phyloP scores from a whole-genome alignment of 2,888 invertebrate species.

The Emmelina monodactyla region DNA sequence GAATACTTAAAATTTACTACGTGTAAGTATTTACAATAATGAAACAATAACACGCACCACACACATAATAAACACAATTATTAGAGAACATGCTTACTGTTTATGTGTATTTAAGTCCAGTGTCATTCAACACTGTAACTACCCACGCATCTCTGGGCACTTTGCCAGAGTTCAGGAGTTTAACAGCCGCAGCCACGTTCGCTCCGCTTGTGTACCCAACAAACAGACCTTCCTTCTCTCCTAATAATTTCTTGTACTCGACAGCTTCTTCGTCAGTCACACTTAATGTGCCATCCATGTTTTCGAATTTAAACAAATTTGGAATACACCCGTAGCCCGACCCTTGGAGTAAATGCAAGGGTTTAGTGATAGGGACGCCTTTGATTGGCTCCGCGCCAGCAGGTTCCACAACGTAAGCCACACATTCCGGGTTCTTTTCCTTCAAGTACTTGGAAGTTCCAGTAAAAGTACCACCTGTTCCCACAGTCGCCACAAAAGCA shows the following conservation, averaged over 20 bases:
- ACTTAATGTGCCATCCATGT: slow-evolving; percentile 42
- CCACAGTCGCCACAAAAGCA: slow-evolving; percentile 47
- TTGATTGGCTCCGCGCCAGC: slow-evolving; percentile 46
- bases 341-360: slow-evolving; percentile 50
- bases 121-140: slow-evolving; percentile 44
- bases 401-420: slow-evolving; percentile 46
- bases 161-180: slow-evolving; percentile 39
- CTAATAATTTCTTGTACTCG: slow-evolving; percentile 38
- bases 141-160: slow-evolving; percentile 48
- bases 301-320: slow-evolving; percentile 39
- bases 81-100: neutral
- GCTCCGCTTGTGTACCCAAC: slow-evolving; percentile 56
- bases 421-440: slow-evolving; percentile 38
- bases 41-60: too few relatives aligned
- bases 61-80: too few relatives aligned
- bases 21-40: too few relatives aligned
- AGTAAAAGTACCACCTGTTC: slow-evolving; percentile 49
- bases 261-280: slow-evolving; percentile 47
- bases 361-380: slow-evolving; percentile 44
- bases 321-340: slow-evolving; percentile 54
- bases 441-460: slow-evolving; percentile 48
- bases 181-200: slow-evolving; percentile 50
- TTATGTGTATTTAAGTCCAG: slow-evolving; percentile 39
- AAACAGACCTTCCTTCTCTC: slow-evolving; percentile 47
- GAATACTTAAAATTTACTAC: too few relatives aligned